Conservation (phyloP, 1,140 invertebrate genomes). For the Brachionus koreanus region DNA sequence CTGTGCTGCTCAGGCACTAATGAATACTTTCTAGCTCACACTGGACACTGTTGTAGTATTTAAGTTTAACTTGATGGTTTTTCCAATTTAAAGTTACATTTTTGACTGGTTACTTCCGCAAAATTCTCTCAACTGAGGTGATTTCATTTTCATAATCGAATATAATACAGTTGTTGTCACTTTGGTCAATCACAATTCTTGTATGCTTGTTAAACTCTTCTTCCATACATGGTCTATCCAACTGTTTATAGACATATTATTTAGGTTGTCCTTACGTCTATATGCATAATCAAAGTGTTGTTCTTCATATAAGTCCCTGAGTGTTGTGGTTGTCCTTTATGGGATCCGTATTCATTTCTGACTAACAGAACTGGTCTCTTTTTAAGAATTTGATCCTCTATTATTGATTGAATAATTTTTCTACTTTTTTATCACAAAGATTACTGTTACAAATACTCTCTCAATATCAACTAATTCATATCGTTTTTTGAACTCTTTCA, state of each 20-base stretch:
- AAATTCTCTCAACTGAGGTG: not conserved
- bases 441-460: not conserved
- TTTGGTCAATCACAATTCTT: not conserved
- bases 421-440: not conserved
- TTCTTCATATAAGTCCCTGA: not conserved
- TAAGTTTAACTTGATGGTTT: not conserved
- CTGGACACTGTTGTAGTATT: not conserved
- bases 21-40: not conserved
- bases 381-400: not conserved
- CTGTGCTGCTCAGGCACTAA: not conserved
- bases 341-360: not conserved
- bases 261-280: not conserved
- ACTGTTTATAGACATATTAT: not conserved
- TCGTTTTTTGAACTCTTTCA: not conserved
- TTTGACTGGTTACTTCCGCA: not conserved
- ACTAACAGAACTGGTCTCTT: not conserved
- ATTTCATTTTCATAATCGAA: not conserved
- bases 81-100: not conserved
- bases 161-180: not conserved
- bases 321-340: not conserved
- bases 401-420: conserved; percentile 1
- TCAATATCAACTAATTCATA: not conserved
- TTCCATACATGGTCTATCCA: not conserved
- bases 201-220: not conserved
- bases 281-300: not conserved